These are phyloP conservation scores for Agapornis canus DNA, from an alignment of 2,797 vertebrate genomes.

Conservation along the genomic window DNA sequence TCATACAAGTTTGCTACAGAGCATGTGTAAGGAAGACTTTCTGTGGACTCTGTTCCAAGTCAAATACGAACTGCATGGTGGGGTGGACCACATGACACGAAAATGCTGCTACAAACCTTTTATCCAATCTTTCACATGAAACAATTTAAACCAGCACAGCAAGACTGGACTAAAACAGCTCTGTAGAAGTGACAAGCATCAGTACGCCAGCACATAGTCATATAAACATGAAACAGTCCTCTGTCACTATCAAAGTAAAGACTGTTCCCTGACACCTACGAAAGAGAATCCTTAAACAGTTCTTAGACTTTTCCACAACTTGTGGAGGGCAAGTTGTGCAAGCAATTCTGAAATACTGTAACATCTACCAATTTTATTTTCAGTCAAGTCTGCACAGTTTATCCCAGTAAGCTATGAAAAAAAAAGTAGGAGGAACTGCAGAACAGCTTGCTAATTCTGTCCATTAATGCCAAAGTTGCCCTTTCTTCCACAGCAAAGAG, in stretches of 20 bases:
- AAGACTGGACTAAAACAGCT: not conserved
- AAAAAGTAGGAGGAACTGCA: constrained; percentile 50
- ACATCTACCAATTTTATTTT: constrained; percentile 36
- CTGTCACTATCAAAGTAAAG: constrained; percentile 43
- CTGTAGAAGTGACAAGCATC: not conserved
- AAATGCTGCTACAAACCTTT: not conserved
- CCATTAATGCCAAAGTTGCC: constrained; percentile 30
- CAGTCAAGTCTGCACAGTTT: constrained; percentile 21
- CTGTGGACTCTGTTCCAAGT: not conserved
- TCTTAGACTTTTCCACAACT: constrained; percentile 14
- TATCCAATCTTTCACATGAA: not conserved
- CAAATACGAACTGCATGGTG: not conserved
- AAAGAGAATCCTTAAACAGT: constrained; percentile 48
- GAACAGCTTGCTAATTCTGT: constrained; percentile 38
- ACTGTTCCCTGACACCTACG: constrained; percentile 43
- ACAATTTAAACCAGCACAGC: not conserved
- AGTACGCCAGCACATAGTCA: constrained; percentile 30
- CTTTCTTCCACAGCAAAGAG: constrained; percentile 25
- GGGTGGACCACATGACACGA: not conserved
- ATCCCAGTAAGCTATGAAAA: constrained; percentile 18
- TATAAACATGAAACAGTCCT: constrained; percentile 9
- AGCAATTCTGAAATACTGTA: constrained; percentile 28
- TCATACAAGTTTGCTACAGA: not conserved
- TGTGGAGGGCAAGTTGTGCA: not conserved
- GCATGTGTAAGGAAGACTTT: not conserved